Percentiles rank a stretch among this genome's conserved stretches.
These are phyloP conservation scores for Drosophila austrosaltans DNA, from an alignment of 2,888 invertebrate species.

Conservation along the genomic window DNA sequence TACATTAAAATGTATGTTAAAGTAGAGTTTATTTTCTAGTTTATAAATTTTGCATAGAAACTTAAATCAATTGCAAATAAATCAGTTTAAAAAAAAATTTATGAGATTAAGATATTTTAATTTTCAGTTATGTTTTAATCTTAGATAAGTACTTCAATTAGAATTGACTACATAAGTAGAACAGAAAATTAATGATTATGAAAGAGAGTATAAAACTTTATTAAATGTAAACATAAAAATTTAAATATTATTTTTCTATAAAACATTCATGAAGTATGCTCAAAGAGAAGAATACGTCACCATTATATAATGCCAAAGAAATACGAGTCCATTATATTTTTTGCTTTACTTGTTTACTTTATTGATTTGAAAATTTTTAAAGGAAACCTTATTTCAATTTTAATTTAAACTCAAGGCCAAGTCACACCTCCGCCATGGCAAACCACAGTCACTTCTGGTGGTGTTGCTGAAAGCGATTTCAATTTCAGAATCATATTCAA, in stretches of 20 bases:
- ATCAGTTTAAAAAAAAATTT: not conserved
- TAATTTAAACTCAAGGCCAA: constrained; percentile 31
- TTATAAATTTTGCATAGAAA: constrained; percentile 53
- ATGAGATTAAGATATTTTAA: not conserved
- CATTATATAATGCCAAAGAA: no score
- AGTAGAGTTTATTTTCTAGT: not conserved
- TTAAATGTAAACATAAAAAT: no score
- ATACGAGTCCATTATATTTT: no score
- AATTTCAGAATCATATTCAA: constrained; percentile 43
- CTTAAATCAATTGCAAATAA: constrained; percentile 25
- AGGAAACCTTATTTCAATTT: constrained; percentile 1
- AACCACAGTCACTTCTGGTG: constrained; percentile 28
- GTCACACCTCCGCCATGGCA: constrained; percentile 33
- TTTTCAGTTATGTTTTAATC: not conserved
- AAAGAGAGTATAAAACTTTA: no score
- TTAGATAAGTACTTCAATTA: no score
- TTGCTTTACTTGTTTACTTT: no score
- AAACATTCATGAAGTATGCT: no score
- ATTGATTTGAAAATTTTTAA: not conserved
- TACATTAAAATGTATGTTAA: constrained; percentile 22
- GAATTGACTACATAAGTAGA: no score
- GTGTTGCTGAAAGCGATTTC: constrained; percentile 43
- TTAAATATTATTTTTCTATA: no score
- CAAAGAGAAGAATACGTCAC: no score
- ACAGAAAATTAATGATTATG: no score